Conservation (phyloP, 2,797 vertebrate species). For the Microhierax caerulescens region DNA sequence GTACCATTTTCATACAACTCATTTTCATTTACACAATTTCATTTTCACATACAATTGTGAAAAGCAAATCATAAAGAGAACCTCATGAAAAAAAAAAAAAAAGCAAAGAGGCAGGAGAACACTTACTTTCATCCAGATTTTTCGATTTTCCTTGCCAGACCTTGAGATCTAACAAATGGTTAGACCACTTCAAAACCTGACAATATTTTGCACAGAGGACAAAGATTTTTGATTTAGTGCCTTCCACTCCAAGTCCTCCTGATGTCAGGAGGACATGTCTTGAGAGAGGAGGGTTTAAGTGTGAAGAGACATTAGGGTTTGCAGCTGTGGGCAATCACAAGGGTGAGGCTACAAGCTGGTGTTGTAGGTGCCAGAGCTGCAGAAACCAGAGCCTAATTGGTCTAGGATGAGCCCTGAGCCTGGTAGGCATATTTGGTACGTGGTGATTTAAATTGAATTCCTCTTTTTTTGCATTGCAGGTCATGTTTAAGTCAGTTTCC, state of each 20-base stretch:
- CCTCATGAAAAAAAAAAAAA: not conserved
- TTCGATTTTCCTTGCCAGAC: not conserved
- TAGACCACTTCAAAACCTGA: not conserved
- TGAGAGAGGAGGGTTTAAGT: not conserved
- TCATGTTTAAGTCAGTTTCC: not conserved
- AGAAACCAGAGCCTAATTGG: not conserved
- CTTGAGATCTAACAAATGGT: not conserved
- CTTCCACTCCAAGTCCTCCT: not conserved
- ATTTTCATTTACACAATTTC: too few relatives aligned
- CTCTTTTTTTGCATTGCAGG: not conserved
- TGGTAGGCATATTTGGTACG: not conserved
- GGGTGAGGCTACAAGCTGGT: not conserved
- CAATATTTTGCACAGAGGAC: accelerated
- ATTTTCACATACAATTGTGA: too few relatives aligned
- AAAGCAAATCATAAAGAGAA: not conserved
- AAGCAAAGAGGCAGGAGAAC: not conserved
- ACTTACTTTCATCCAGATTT: not conserved
- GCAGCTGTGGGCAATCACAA: not conserved
- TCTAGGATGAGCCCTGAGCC: not conserved
- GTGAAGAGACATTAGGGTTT: not conserved
- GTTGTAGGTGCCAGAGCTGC: not conserved
- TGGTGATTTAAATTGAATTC: not conserved
- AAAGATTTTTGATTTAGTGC: not conserved
- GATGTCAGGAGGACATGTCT: not conserved
- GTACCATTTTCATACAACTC: too few relatives aligned